These are phyloP conservation scores for Lepidothrix coronata DNA, from an alignment of 2,113 vertebrate genomes.

Conservation along the genomic window DNA sequence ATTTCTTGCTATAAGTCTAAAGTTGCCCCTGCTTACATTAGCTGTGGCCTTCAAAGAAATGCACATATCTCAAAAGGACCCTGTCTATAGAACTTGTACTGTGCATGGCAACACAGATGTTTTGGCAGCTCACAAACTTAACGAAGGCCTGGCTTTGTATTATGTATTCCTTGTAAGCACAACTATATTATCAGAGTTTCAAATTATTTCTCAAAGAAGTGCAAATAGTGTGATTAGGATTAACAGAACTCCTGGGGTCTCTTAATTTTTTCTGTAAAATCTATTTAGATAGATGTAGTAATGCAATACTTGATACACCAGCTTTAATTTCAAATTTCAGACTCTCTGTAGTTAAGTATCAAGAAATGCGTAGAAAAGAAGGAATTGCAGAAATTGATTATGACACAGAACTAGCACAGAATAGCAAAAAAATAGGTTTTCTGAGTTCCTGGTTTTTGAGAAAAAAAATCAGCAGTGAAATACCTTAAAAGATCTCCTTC, in stretches of 20 bases:
- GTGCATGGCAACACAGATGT: neutral
- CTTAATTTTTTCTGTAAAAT: neutral
- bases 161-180: neutral
- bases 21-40: neutral
- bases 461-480: neutral
- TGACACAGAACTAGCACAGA: conserved; percentile 1
- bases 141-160: neutral
- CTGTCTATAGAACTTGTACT: neutral
- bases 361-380: neutral
- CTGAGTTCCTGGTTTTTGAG: neutral
- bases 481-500: conserved; percentile 38
- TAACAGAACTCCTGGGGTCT: neutral
- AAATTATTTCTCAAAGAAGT: neutral
- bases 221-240: neutral
- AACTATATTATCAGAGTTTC: neutral
- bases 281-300: neutral
- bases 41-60: neutral
- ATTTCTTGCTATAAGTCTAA: neutral
- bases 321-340: neutral
- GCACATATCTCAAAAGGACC: neutral
- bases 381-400: neutral
- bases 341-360: neutral
- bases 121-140: neutral
- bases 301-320: neutral
- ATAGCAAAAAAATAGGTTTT: neutral